phyloP scores from a whole-genome alignment of 1,140 invertebrate genomes.

The Littorina saxatilis region DNA sequence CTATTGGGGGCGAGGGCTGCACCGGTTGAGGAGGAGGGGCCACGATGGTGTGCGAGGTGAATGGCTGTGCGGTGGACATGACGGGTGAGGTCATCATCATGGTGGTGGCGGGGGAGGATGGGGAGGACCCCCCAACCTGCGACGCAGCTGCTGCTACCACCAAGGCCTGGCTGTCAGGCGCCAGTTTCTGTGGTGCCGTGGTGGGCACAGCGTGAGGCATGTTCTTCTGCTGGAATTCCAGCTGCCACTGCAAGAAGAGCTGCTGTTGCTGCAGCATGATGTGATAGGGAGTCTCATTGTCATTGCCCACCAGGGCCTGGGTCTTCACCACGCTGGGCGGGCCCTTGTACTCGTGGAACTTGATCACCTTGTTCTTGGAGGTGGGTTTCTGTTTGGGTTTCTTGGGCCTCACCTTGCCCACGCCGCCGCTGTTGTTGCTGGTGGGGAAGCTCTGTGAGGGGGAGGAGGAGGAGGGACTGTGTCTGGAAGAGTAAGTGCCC shows the following conservation, averaged over 20 bases:
- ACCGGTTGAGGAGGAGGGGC: background rate
- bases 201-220: slow-evolving; percentile 43
- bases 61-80: slow-evolving; percentile 36
- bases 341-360: slow-evolving; percentile 99
- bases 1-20: background rate
- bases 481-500: background rate
- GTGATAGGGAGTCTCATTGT: slow-evolving; percentile 90
- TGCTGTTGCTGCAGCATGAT: slow-evolving; percentile 95
- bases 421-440: slow-evolving; percentile 44
- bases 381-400: slow-evolving; percentile 90
- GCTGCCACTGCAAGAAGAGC: slow-evolving; percentile 91
- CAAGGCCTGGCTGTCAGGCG: slow-evolving; percentile 12
- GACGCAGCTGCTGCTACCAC: background rate
- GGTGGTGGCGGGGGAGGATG: slow-evolving; percentile 40
- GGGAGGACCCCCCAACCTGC: slow-evolving; percentile 11
- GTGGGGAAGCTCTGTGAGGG: slow-evolving; percentile 39
- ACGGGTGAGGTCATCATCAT: slow-evolving; percentile 34
- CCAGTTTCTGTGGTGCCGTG: slow-evolving; percentile 37
- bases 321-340: slow-evolving; percentile 92
- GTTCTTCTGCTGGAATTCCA: slow-evolving; percentile 85
- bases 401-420: slow-evolving; percentile 79
- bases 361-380: slow-evolving; percentile 89
- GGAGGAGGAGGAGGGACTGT: slow-evolving; percentile 2
- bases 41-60: background rate
- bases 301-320: slow-evolving; percentile 40